Evolutionary conservation across 2,113 vertebrate species (phyloP), one percentile per base, ranked within the genome.

Genomic region (Madoqua kirkii): DNA sequence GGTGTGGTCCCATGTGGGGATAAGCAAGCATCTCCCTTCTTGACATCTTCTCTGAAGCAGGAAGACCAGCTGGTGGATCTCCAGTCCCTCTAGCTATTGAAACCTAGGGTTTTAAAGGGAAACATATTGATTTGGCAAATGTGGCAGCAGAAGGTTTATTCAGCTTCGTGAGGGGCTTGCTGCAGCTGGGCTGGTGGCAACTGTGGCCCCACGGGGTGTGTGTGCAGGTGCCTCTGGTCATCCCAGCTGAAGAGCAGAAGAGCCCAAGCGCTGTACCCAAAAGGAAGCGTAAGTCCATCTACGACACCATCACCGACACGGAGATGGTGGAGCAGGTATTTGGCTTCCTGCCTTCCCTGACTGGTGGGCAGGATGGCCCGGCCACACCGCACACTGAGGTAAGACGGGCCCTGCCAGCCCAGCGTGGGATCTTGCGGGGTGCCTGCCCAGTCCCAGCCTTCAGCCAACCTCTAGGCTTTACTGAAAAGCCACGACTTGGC

Each of bases 261-360:
- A 95, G 98, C 60, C 98, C 98, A 33, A 96, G 99, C 0, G 50
- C 96, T n/a, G 76, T 98, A 84, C 98, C 62, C 10, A 4, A 96
- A 43, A 95, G 97, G 93, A 99, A 99, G 95, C 98, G 79, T 31
- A 98, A 98, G 91, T 97, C 98, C 36, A 98, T 99, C 95, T 96
- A 98, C 0, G 98, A 99, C 23, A 62, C 98, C 36, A 90, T 99
- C 95, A 99, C 98, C 0, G 99, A 99, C 81, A 99, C 99, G 19
- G 99, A 99, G 98, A 99, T 99, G 99, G 99, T 99, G 96, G 99
- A 99, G 97, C 98, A 98, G 96, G 99, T 99, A 96, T 99, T 99
- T 67, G 99, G 99, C 11, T 99, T 99, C 98, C 99, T 99, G 93
- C 99, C 99, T 27, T 79, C 87, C 29, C 86, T 99, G 92, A 98